Base-by-base conservation (phyloP, 1,140 invertebrate species). In the Micrasema longulum region DNA sequence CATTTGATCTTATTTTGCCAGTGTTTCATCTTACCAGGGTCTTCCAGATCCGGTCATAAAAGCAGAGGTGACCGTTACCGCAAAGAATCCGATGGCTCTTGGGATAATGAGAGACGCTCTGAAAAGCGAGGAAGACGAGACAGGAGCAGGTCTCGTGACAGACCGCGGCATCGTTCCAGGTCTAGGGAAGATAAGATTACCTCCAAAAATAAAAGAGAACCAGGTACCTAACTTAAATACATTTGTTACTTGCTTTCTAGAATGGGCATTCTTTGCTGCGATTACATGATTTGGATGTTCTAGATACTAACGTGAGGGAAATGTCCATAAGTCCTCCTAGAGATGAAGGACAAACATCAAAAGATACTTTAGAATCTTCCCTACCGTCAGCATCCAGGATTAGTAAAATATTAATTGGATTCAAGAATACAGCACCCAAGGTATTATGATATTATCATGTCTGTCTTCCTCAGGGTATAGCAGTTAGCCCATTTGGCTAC, bases 1-100 rank as follows among this genome's bases (percentile, higher is more conserved):
- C 84, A 86, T 83, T 84, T 83, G 79, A 85, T 85, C 83, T 86
- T 83, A 86, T 84, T 86, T 86, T 85, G 85, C 84, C 85, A 86
- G 85, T 86, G 83, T 85, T 85, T 85, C 83, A 85, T 83, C 83
- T 86, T 86, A 80, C 84, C 83, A 85, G 83, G 84, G 83, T 84
- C 83, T 78, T 82, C 82, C 82, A 81, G 82, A 87, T 84, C 82
- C 81, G 79, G 81, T 80, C 75, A 72, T 53, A 72, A 72, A 41
- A 48, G 65, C 77, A 83, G 83, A 70, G 74, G 72, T 82, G 85
- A 85, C 84, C 83, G 85, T 84, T 87, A 85, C 84, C 85, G 82
- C 80, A 82, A 79, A 78, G 76, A 77, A 77, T 84, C 77, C 74
- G 77, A 79, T 73, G 77, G 79, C 77, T 79, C 80, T 63, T 66